phyloP scores from a whole-genome alignment of 2,797 vertebrate species.

The Luscinia megarhynchos region DNA sequence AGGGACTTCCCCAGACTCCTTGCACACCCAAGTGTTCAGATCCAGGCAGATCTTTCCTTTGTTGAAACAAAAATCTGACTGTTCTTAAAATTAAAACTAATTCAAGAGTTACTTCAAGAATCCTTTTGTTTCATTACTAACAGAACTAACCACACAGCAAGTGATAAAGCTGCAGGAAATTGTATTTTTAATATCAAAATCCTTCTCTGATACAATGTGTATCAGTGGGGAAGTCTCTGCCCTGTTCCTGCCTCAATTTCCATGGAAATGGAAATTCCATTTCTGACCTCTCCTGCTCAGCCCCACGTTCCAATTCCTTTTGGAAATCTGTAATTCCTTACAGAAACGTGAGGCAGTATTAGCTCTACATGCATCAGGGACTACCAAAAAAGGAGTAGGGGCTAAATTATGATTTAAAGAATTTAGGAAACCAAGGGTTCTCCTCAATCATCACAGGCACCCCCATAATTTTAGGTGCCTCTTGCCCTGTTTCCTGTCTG shows the following conservation, averaged over 20 bases:
- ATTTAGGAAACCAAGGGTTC: not conserved
- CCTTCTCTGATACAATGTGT: not conserved
- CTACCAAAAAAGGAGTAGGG: not conserved
- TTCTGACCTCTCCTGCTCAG: not conserved
- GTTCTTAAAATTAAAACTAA: not conserved
- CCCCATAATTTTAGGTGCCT: not conserved
- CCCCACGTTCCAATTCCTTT: not conserved
- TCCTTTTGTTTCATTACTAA: not conserved
- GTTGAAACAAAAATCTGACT: not conserved
- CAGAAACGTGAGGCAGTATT: not conserved
- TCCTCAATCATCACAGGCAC: not conserved
- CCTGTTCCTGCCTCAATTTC: not conserved
- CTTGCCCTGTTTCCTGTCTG: not conserved
- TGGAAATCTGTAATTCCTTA: no score
- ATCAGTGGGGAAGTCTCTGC: not conserved
- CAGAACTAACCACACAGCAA: not conserved
- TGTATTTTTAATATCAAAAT: not conserved
- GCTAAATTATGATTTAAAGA: not conserved
- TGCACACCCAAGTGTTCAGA: not conserved
- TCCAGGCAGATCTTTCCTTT: not conserved
- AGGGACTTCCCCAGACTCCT: constrained; percentile 3
- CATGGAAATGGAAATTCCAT: not conserved
- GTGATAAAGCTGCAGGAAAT: not conserved
- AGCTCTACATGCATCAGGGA: not conserved
- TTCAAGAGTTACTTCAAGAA: not conserved